Conservation (phyloP, 1,140 invertebrate species). For the Procambarus clarkii region DNA sequence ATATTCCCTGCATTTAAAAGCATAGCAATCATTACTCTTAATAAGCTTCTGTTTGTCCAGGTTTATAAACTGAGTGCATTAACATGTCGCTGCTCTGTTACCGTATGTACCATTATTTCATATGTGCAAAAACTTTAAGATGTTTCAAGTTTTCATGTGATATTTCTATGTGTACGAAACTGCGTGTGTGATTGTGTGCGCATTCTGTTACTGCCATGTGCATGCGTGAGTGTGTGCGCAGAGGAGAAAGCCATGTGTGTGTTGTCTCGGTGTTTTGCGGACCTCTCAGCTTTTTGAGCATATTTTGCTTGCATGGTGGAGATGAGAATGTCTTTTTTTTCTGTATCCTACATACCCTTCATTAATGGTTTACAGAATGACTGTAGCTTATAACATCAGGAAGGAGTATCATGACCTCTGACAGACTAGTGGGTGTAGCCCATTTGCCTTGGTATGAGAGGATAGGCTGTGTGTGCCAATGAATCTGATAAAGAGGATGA, state of each 20-base stretch:
- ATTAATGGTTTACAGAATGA: neutral
- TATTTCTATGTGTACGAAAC: constrained; percentile 67
- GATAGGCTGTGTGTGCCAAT: neutral
- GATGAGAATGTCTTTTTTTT: neutral
- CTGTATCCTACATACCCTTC: neutral
- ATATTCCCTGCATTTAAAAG: constrained; percentile 54
- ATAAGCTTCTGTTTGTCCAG: constrained; percentile 65
- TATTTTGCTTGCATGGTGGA: constrained; percentile 56
- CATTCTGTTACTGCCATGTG: constrained; percentile 64
- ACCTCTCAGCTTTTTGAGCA: constrained; percentile 49
- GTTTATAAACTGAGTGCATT: constrained; percentile 56
- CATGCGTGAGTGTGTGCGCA: constrained; percentile 48
- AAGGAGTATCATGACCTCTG: neutral
- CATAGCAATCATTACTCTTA: constrained; percentile 49
- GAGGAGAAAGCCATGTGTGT: constrained; percentile 57
- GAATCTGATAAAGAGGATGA: constrained; percentile 4
- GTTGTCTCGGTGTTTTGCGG: constrained; percentile 52
- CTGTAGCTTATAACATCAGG: constrained; percentile 3
- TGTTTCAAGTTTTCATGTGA: constrained; percentile 71
- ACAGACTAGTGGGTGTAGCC: neutral
- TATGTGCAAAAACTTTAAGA: constrained; percentile 63
- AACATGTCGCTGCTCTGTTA: constrained; percentile 46
- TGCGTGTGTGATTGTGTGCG: constrained; percentile 58
- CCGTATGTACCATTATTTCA: constrained; percentile 50
- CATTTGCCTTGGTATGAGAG: neutral